Percentiles rank a stretch among this genome's conserved stretches.
Conservation (phyloP, 2,888 invertebrate genomes). For the Thera britannica region DNA sequence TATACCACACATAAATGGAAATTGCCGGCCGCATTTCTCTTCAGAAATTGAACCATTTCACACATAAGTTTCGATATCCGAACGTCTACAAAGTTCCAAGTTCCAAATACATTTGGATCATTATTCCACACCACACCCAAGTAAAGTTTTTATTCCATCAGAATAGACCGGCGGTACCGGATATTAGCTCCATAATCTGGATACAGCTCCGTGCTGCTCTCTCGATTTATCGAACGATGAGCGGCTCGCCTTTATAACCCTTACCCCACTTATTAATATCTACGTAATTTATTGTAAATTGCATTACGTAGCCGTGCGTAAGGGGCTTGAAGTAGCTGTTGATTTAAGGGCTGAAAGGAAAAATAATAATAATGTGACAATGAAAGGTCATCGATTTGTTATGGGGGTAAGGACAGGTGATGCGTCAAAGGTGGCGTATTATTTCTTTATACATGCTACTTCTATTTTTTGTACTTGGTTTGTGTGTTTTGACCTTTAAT, state of each 20-base stretch:
- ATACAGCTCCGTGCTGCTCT: conserved; percentile 64
- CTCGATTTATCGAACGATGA: conserved; percentile 83
- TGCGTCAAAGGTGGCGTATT: neutral
- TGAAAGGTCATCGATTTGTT: neutral
- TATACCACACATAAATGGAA: neutral
- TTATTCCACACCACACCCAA: conserved; percentile 26
- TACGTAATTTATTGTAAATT: conserved; percentile 85
- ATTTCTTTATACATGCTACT: neutral
- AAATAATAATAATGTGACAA: conserved; percentile 4
- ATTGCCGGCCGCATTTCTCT: neutral
- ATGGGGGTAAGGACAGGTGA: neutral
- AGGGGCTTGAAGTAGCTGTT: conserved; percentile 35
- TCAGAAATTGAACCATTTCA: neutral
- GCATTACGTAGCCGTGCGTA: conserved; percentile 76
- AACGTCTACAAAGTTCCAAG: conserved; percentile 9
- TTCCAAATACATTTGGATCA: conserved; percentile 16
- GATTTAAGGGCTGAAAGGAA: conserved; percentile 8
- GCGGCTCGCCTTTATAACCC: conserved; percentile 82
- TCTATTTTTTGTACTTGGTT: neutral
- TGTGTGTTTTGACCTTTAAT: too few species aligned
- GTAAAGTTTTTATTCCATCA: conserved; percentile 40
- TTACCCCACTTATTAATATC: conserved; percentile 83
- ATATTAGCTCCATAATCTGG: conserved; percentile 84
- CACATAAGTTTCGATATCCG: conserved; percentile 2
- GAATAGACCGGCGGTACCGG: conserved; percentile 65